Evolutionary conservation across 2,888 invertebrate species (phyloP).

Genomic region (Himalopsyche anomala): DNA sequence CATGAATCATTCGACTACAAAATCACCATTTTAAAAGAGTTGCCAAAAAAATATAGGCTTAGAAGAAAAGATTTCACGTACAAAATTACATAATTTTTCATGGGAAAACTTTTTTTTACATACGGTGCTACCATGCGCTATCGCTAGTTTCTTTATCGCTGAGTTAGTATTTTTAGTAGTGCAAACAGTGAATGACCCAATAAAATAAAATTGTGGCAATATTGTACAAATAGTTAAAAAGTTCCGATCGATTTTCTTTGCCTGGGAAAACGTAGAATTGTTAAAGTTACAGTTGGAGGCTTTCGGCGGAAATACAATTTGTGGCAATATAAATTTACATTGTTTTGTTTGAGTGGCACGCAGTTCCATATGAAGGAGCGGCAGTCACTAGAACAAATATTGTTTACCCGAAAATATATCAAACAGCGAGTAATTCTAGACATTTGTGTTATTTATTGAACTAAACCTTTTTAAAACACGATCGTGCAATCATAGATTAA

Average conservation of each 20-base stretch:
- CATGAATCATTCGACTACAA: too few species aligned
- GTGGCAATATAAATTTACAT: slow-evolving; percentile 20
- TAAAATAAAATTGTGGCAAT: slow-evolving; percentile 31
- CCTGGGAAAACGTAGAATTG: background rate
- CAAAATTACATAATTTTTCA: background rate
- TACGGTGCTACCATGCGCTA: background rate
- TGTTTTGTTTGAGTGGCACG: slow-evolving; percentile 5
- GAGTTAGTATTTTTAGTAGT: background rate
- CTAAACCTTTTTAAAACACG: too few species aligned
- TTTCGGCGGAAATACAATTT: slow-evolving; percentile 10
- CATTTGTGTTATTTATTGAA: too few species aligned
- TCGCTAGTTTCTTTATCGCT: background rate
- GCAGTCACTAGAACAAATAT: background rate
- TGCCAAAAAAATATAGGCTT: too few species aligned
- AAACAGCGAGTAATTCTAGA: too few species aligned
- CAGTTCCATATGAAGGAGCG: background rate
- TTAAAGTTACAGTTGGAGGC: background rate
- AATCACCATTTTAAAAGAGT: too few species aligned
- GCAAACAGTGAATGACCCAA: slow-evolving; percentile 23
- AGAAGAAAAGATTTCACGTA: too few species aligned
- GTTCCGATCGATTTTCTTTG: slow-evolving; percentile 1
- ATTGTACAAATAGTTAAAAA: slow-evolving; percentile 34
- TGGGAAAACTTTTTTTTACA: background rate
- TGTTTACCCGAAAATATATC: too few species aligned
- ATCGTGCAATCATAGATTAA: too few species aligned